Percentiles rank a stretch among this genome's conserved stretches.
These are phyloP conservation scores for Pseudomyrmex flavicornis DNA, from an alignment of 1,140 invertebrate genomes.

Conservation along the genomic window DNA sequence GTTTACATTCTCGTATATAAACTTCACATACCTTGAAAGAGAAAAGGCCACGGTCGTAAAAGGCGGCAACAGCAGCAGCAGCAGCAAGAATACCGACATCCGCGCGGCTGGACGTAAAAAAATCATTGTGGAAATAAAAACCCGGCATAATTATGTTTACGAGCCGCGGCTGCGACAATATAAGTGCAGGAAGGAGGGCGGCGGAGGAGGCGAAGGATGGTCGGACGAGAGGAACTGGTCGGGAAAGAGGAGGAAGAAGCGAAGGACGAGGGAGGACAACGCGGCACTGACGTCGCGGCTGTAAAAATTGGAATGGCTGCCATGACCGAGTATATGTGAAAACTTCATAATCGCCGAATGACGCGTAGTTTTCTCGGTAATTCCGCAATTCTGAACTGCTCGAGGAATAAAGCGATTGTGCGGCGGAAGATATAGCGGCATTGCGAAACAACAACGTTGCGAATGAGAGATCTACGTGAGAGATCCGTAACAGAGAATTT, in stretches of 20 bases:
- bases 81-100: conserved; percentile 39
- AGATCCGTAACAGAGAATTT: background rate
- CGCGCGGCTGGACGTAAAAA: conserved; percentile 62
- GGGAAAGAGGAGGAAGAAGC: background rate
- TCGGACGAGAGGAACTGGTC: conserved; percentile 17
- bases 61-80: conserved; percentile 23
- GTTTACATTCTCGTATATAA: conserved; percentile 55
- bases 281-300: background rate
- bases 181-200: conserved; percentile 61
- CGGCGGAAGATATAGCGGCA: background rate
- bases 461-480: background rate
- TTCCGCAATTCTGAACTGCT: background rate
- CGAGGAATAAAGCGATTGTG: background rate
- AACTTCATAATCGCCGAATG: conserved; percentile 39
- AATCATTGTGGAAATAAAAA: conserved; percentile 64
- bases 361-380: conserved; percentile 32
- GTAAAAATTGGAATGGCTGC: conserved; percentile 57
- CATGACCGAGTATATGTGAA: conserved; percentile 24
- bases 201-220: conserved; percentile 51
- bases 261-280: background rate
- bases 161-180: conserved; percentile 73
- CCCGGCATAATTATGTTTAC: conserved; percentile 74
- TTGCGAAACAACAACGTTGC: background rate
- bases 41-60: conserved; percentile 68
- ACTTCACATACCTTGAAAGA: conserved; percentile 65